These are phyloP conservation scores for Centropus bengalensis DNA, from an alignment of 2,113 vertebrate species.

Conservation along the genomic window DNA sequence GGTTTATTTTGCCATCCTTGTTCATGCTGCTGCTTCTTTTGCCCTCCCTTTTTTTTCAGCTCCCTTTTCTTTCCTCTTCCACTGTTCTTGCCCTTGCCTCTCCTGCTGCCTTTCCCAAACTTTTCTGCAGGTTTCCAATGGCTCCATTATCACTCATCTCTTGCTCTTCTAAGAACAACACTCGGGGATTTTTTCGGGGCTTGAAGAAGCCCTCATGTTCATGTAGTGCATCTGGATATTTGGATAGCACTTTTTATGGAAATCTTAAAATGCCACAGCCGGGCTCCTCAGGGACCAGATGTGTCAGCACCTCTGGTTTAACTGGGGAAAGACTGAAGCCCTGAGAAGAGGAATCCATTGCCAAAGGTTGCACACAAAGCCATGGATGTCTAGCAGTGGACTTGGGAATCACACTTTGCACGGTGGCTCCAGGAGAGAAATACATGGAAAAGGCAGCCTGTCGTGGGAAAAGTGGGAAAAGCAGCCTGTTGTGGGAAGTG, in stretches of 20 bases:
- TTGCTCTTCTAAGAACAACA: not conserved
- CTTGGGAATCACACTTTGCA: not conserved
- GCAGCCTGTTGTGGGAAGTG: not conserved
- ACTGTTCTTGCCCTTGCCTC: not conserved
- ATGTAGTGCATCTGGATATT: not conserved
- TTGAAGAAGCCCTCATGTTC: not conserved
- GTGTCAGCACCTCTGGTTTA: not conserved
- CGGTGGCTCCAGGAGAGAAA: not conserved
- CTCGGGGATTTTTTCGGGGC: not conserved
- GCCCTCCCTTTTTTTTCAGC: not conserved
- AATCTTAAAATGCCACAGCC: not conserved
- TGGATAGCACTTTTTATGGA: not conserved
- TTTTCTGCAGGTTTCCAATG: not conserved
- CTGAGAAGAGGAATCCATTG: not conserved
- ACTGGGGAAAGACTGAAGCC: not conserved
- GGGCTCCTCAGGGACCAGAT: not conserved
- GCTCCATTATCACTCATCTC: not conserved
- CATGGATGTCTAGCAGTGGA: not conserved
- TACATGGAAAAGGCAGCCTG: not conserved
- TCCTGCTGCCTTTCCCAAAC: not conserved
- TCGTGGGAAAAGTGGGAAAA: not conserved
- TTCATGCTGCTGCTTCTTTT: not conserved
- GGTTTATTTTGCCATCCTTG: not conserved
- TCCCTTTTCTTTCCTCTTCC: conserved; percentile 6
- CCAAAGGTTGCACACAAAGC: not conserved